These are phyloP conservation scores for Melieria picta DNA, from an alignment of 2,888 invertebrate species.

Conservation along the genomic window DNA sequence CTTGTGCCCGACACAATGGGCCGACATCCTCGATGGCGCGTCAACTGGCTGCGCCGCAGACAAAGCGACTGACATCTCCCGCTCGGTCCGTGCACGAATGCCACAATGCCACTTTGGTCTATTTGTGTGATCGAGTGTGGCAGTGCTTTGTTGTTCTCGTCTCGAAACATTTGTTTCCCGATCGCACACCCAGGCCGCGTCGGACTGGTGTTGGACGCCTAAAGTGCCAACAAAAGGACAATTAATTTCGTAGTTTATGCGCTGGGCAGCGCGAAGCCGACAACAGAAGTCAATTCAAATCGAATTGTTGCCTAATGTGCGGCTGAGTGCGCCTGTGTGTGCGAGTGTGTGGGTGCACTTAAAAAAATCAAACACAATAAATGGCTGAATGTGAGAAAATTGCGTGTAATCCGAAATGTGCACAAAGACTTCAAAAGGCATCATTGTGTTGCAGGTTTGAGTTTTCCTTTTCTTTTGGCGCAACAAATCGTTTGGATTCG, in stretches of 20 bases:
- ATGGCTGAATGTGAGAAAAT: conserved; percentile 23
- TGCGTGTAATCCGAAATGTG: conserved; percentile 28
- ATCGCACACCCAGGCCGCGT: neutral
- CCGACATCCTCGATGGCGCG: conserved; percentile 29
- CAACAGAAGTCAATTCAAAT: conserved; percentile 33
- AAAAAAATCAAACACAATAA: too few species aligned
- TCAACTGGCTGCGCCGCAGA: conserved; percentile 48
- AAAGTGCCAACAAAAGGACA: conserved; percentile 28
- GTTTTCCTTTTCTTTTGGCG: conserved; percentile 10
- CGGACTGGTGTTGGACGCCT: conserved; percentile 20
- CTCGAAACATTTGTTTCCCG: neutral
- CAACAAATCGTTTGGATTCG: conserved; percentile 11
- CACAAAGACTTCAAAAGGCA: conserved; percentile 17
- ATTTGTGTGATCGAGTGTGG: conserved; percentile 11
- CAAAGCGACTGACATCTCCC: conserved; percentile 24
- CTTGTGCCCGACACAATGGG: conserved; percentile 12
- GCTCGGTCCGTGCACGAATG: neutral
- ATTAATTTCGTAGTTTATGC: conserved; percentile 32
- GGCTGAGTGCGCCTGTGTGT: neutral
- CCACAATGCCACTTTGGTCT: conserved; percentile 12
- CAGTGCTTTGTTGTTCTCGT: conserved; percentile 13
- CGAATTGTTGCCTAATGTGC: conserved; percentile 27
- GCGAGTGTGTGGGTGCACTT: neutral
- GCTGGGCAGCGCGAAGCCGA: conserved; percentile 26
- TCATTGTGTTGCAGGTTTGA: neutral